Evolutionary conservation across 1,140 invertebrate genomes (phyloP).

Genomic region (Tenebrio molitor): DNA sequence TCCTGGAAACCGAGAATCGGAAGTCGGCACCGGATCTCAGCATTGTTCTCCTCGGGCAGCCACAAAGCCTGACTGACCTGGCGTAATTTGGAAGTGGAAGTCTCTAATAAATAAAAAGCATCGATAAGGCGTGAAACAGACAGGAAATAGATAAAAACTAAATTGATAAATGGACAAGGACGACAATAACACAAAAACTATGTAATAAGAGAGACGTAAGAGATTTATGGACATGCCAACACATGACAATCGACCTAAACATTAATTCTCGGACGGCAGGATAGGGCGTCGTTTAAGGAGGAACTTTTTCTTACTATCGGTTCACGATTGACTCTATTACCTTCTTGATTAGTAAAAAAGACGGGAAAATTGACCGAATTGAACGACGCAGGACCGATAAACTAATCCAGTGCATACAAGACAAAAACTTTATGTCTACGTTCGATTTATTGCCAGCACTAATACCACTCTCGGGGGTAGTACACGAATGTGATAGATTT

Average conservation of each 20-base stretch:
- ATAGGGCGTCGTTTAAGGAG: constrained; percentile 5
- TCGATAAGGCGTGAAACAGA: constrained; percentile 52
- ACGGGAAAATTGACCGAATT: constrained; percentile 11
- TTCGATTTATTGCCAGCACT: constrained; percentile 7
- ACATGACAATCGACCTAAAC: constrained; percentile 51
- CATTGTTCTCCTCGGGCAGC: constrained; percentile 36
- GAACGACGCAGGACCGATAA: constrained; percentile 3
- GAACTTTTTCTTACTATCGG: constrained; percentile 22
- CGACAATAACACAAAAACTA: constrained; percentile 47
- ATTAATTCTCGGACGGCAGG: constrained; percentile 47
- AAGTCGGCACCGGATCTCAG: constrained; percentile 21
- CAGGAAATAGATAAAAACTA: constrained; percentile 57
- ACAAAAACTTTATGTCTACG: not conserved
- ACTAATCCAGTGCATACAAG: not conserved
- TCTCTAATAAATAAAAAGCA: constrained; percentile 42
- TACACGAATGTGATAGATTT: constrained; percentile 26
- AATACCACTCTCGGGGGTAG: constrained; percentile 1
- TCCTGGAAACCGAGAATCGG: constrained; percentile 36
- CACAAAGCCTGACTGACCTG: constrained; percentile 40
- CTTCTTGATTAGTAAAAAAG: constrained; percentile 34
- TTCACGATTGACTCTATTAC: constrained; percentile 32
- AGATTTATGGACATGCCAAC: constrained; percentile 55
- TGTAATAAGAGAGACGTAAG: constrained; percentile 52
- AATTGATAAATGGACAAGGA: constrained; percentile 55
- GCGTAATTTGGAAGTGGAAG: constrained; percentile 39